Percentiles rank a stretch among this genome's conserved stretches.
phyloP scores from a whole-genome alignment of 2,797 vertebrate genomes.

The Eurystomus glaucurus region DNA sequence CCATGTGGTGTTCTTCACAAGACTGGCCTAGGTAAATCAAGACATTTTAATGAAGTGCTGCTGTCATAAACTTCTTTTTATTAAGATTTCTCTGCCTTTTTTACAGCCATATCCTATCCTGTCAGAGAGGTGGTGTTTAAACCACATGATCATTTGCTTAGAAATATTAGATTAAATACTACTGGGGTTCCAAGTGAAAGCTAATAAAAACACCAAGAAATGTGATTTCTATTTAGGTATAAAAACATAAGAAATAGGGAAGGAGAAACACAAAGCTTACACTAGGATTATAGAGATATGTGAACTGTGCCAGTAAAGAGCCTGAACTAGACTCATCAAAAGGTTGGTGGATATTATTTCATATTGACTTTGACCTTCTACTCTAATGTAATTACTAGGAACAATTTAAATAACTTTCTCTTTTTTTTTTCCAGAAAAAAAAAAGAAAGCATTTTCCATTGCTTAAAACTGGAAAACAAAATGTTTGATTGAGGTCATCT shows the following conservation, averaged over 20 bases:
- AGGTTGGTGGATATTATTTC: slow-evolving; percentile 80
- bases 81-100: neutral
- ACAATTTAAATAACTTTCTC: slow-evolving; percentile 90
- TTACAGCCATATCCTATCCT: neutral
- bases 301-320: slow-evolving; percentile 60
- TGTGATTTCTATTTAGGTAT: neutral
- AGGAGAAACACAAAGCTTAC: neutral
- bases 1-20: fast-evolving
- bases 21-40: neutral
- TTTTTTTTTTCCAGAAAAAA: neutral
- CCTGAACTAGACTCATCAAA: slow-evolving; percentile 83
- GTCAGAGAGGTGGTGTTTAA: neutral
- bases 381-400: slow-evolving; percentile 87
- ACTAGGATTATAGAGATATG: slow-evolving; percentile 34
- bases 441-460: slow-evolving; percentile 67
- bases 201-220: neutral
- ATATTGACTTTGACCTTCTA: slow-evolving; percentile 87
- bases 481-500: slow-evolving; percentile 92
- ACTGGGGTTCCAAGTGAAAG: neutral
- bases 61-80: neutral
- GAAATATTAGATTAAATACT: neutral
- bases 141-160: neutral
- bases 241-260: neutral
- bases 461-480: slow-evolving; percentile 85
- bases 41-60: neutral